A percentile compares a stretch with the other conserved stretches of the same genome.
Conservation (phyloP, 35 echinoderm and acorn worm genomes). For the Ophioderma brevispina region DNA sequence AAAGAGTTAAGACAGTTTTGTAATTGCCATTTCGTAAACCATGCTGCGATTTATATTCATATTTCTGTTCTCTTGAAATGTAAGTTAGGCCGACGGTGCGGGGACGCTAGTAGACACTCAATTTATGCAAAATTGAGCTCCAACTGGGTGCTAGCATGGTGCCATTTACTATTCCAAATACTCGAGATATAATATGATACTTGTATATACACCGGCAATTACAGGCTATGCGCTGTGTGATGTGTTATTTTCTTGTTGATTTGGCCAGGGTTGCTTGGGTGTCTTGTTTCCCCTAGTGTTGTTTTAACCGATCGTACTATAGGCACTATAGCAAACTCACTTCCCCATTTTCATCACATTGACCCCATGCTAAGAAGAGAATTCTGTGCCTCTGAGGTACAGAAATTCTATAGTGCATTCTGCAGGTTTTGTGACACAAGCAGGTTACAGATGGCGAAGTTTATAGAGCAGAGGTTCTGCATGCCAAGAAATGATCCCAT, state of each 20-base stretch:
- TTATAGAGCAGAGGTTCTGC: neutral
- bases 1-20: neutral
- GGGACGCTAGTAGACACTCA: neutral
- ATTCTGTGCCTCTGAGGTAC: neutral
- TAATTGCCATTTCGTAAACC: neutral
- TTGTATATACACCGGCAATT: conserved; percentile 9
- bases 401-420: neutral
- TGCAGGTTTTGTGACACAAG: neutral
- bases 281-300: neutral
- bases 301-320: conserved; percentile 9
- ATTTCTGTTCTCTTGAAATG: neutral
- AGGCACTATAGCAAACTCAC: neutral
- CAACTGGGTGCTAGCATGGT: neutral
- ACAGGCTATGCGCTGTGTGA: neutral
- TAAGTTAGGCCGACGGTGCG: neutral
- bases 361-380: neutral
- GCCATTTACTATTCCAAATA: conserved; percentile 9
- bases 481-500: neutral
- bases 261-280: neutral
- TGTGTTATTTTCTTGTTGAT: neutral
- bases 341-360: neutral
- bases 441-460: neutral
- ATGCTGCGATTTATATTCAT: neutral
- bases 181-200: neutral
- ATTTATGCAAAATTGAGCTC: neutral